Conservation (phyloP, 64 coral and sea anemone genomes). For the Pocillopora verrucosa region DNA sequence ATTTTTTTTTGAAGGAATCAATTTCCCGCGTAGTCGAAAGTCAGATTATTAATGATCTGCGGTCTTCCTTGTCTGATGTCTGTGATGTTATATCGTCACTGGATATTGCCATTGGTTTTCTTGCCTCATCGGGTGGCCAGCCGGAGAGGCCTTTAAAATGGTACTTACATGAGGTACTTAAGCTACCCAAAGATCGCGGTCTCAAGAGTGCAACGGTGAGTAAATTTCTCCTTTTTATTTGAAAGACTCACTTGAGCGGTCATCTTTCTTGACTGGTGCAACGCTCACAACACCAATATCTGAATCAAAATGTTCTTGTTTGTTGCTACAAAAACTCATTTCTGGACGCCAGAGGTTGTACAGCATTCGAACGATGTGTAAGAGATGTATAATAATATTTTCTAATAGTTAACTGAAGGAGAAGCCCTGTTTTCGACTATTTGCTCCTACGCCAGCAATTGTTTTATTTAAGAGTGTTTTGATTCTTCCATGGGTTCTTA, state of each 20-base stretch:
- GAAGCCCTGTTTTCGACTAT: too few species aligned
- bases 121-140: constrained; percentile 53
- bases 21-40: constrained; percentile 40
- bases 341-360: too few species aligned
- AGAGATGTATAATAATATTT: too few species aligned
- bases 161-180: constrained; percentile 57
- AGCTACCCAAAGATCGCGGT: constrained; percentile 43
- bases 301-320: neutral
- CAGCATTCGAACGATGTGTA: too few species aligned
- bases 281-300: neutral
- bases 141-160: constrained; percentile 31
- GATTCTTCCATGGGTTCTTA: neutral
- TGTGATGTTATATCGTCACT: constrained; percentile 63
- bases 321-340: too few species aligned
- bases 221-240: neutral
- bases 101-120: constrained; percentile 69
- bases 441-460: too few species aligned
- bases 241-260: neutral
- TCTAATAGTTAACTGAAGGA: too few species aligned
- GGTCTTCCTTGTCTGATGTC: constrained; percentile 53
- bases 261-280: neutral
- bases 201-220: constrained; percentile 56
- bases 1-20: constrained; percentile 5
- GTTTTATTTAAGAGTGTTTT: neutral
- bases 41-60: constrained; percentile 57